Conservation (phyloP, 1,140 invertebrate genomes). For the Drosophila malerkotliana region DNA sequence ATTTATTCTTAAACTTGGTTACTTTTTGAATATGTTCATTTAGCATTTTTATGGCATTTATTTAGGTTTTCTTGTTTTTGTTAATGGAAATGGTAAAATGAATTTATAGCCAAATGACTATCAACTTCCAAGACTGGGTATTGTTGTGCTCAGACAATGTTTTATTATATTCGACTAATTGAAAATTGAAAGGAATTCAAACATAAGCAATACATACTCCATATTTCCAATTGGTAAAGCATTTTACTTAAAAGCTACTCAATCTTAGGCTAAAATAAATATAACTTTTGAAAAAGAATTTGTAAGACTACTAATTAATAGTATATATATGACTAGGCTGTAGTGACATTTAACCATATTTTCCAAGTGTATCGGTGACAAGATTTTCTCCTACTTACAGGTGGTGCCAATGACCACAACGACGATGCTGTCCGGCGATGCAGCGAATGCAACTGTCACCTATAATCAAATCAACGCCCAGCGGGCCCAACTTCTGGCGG, state of each 20-base stretch:
- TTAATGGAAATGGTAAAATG: neutral
- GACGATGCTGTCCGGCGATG: slow-evolving; percentile 59
- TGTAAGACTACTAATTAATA: no score
- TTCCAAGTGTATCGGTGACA: slow-evolving; percentile 1
- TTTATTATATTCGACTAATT: neutral
- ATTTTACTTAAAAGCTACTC: neutral
- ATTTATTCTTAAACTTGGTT: neutral
- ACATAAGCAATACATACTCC: neutral
- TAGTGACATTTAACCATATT: no score
- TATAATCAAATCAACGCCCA: slow-evolving; percentile 80
- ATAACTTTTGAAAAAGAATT: neutral
- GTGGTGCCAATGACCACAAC: slow-evolving; percentile 49
- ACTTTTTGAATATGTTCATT: neutral
- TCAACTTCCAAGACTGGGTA: neutral
- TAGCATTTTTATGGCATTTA: neutral
- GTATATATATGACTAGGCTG: no score
- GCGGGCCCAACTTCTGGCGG: slow-evolving; percentile 67
- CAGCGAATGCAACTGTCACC: slow-evolving; percentile 65
- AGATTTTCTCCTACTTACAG: slow-evolving; percentile 28
- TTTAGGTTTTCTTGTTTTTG: neutral
- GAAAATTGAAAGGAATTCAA: neutral
- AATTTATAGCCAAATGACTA: neutral
- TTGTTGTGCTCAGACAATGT: neutral
- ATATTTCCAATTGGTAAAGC: neutral
- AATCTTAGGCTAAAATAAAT: neutral